These are phyloP conservation scores for Hylaeus anthracinus DNA, from an alignment of 1,140 invertebrate genomes.

Conservation along the genomic window DNA sequence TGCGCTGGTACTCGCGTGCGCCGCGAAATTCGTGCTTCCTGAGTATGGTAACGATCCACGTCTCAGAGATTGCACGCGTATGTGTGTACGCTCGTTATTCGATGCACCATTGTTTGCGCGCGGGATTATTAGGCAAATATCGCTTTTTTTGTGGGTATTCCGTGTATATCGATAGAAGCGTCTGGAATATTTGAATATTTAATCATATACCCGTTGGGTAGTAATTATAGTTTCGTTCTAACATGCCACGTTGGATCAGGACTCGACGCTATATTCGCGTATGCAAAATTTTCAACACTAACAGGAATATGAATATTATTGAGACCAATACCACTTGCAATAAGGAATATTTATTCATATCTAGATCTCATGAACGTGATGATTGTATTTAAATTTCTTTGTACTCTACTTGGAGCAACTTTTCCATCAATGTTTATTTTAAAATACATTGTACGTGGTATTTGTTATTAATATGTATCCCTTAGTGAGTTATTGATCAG, in stretches of 20 bases:
- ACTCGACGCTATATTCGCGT: too few species aligned
- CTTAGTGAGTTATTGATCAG: too few species aligned
- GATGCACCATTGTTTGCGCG: slow-evolving; percentile 18
- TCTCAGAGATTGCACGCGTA: not conserved
- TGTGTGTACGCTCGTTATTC: slow-evolving; percentile 25
- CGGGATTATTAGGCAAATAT: slow-evolving; percentile 19
- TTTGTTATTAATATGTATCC: too few species aligned
- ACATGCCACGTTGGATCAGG: not conserved
- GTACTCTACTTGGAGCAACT: too few species aligned
- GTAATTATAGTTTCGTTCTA: not conserved
- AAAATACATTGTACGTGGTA: too few species aligned
- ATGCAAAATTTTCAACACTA: too few species aligned
- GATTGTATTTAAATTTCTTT: too few species aligned
- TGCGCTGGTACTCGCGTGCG: slow-evolving; percentile 60
- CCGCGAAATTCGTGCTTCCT: slow-evolving; percentile 67
- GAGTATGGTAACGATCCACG: slow-evolving; percentile 64
- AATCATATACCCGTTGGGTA: not conserved
- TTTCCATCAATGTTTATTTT: too few species aligned
- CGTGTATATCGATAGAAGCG: not conserved
- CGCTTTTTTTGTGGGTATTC: not conserved
- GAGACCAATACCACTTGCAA: too few species aligned
- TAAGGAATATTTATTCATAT: too few species aligned
- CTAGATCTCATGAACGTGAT: too few species aligned
- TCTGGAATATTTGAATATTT: slow-evolving; percentile 20
- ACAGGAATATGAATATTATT: too few species aligned